These are phyloP conservation scores for Microcebus ravelobensis DNA, from an alignment of 2,113 vertebrate genomes.

Conservation along the genomic window DNA sequence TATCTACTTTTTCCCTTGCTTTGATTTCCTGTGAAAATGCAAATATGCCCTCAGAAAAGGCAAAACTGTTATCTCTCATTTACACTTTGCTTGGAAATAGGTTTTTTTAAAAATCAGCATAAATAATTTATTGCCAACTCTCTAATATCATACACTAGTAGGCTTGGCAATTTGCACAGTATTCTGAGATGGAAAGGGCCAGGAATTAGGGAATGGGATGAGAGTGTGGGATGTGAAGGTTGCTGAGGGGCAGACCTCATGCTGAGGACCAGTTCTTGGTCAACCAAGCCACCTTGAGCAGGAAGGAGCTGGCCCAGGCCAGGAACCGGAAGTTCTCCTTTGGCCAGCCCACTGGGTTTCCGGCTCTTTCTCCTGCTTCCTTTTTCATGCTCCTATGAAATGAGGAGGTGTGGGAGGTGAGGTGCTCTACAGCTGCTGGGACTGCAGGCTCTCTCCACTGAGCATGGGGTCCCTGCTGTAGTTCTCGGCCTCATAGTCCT, in stretches of 20 bases:
- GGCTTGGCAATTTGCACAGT: background rate
- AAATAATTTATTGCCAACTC: constrained; percentile 50
- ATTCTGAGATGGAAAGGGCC: background rate
- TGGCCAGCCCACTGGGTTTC: background rate
- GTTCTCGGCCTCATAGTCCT: background rate
- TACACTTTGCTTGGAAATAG: constrained; percentile 63
- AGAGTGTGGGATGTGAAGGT: background rate
- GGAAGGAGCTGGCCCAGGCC: no score
- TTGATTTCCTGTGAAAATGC: constrained; percentile 65
- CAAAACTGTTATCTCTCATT: constrained; percentile 65
- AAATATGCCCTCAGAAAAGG: constrained; percentile 56
- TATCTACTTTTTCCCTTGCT: constrained; percentile 34
- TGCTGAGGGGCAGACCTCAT: background rate
- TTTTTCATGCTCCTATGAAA: fast-evolving
- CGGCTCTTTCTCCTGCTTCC: background rate
- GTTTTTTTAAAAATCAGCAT: constrained; percentile 22
- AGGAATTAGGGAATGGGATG: background rate
- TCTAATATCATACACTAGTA: background rate
- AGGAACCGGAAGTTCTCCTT: background rate
- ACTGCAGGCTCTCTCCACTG: background rate
- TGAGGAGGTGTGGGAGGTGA: background rate
- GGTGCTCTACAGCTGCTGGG: background rate
- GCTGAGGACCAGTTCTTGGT: background rate
- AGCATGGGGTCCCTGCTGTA: no score
- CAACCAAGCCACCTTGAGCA: background rate